phyloP scores from a whole-genome alignment of 2,888 invertebrate genomes.

The Melieria picta region DNA sequence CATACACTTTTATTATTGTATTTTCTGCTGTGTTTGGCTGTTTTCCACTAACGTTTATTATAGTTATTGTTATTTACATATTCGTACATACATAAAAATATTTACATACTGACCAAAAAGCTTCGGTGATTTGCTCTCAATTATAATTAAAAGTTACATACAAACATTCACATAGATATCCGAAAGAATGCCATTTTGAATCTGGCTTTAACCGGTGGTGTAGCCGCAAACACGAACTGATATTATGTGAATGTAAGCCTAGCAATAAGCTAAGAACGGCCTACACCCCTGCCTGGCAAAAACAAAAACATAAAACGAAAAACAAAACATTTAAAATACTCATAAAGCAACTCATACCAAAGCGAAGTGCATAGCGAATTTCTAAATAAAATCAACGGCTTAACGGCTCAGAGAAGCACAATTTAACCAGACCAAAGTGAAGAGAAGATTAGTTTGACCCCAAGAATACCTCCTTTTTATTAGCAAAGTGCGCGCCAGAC shows the following conservation, averaged over 20 bases:
- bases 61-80: constrained; percentile 14
- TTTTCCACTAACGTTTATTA: not conserved
- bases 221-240: too few species aligned
- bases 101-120: too few species aligned
- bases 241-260: too few species aligned
- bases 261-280: too few species aligned
- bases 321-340: constrained; percentile 14
- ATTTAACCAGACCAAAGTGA: not conserved
- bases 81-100: not conserved
- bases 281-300: not conserved
- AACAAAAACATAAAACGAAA: constrained; percentile 11
- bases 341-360: constrained; percentile 34
- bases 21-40: too few species aligned
- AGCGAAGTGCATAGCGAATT: constrained; percentile 17
- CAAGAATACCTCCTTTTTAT: constrained; percentile 39
- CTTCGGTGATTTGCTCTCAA: too few species aligned
- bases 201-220: too few species aligned
- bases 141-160: not conserved
- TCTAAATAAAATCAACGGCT: not conserved
- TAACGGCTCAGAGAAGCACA: not conserved
- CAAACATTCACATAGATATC: not conserved
- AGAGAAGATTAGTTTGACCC: constrained; percentile 37
- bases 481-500: not conserved
- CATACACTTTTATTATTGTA: too few species aligned
- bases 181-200: too few species aligned